Evolutionary conservation across 2,888 invertebrate genomes (phyloP).

Genomic region (Agrochola lychnidis): DNA sequence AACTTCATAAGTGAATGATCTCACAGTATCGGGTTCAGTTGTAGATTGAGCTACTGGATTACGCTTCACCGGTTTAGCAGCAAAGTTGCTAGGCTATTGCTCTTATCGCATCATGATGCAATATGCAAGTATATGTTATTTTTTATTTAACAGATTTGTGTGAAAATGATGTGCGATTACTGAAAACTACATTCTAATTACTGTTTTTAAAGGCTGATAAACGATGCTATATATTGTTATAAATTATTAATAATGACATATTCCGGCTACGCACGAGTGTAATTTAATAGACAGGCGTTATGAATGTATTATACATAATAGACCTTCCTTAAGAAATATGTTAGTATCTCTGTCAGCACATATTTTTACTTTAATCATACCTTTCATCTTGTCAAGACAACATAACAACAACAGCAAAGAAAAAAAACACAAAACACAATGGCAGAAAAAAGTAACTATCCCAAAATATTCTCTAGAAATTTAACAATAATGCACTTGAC

Average conservation of each 20-base stretch:
- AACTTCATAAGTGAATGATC: conserved; percentile 18
- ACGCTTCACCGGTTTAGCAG: conserved; percentile 19
- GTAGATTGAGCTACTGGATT: conserved; percentile 30
- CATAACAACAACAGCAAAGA: neutral
- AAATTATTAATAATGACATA: neutral
- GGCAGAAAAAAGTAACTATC: neutral
- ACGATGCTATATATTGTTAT: neutral
- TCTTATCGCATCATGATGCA: conserved; percentile 27
- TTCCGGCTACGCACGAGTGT: no score
- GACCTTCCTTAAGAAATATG: neutral
- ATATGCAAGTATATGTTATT: conserved; percentile 2
- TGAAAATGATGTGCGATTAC: conserved; percentile 4
- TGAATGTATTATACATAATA: neutral
- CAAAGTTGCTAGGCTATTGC: neutral
- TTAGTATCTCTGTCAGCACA: neutral
- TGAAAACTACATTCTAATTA: conserved; percentile 9
- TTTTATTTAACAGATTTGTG: conserved; percentile 6
- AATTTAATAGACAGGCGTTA: neutral
- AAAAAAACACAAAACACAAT: conserved; percentile 30
- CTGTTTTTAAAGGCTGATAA: neutral
- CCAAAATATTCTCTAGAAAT: conserved; percentile 34
- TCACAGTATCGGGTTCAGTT: conserved; percentile 29
- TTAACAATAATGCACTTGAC: conserved; percentile 27
- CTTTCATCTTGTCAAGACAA: conserved; percentile 23
- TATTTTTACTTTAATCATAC: neutral